These are phyloP conservation scores for Syngnathus acus DNA, from an alignment of 2,797 vertebrate species.

Conservation along the genomic window DNA sequence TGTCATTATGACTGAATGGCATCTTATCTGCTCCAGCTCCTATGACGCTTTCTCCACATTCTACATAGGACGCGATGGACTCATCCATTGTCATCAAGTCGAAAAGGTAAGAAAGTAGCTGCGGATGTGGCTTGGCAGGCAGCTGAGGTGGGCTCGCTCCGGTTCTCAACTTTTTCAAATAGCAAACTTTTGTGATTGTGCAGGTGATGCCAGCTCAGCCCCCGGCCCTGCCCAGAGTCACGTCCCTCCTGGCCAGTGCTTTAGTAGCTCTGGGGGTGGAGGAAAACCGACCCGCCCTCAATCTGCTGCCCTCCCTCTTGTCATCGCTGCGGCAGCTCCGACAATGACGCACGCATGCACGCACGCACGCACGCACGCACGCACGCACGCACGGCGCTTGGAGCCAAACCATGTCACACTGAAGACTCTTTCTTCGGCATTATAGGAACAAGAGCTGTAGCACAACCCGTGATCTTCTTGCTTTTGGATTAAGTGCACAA, in stretches of 20 bases:
- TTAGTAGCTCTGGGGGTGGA: slow-evolving; percentile 75
- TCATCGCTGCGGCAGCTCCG: slow-evolving; percentile 50
- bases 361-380: too few relatives aligned
- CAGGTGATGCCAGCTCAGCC: slow-evolving; percentile 83
- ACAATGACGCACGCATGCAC: slow-evolving; percentile 39
- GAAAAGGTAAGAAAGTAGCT: slow-evolving; percentile 74
- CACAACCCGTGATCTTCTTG: not conserved
- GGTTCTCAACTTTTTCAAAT: too few relatives aligned
- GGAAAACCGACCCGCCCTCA: slow-evolving; percentile 74
- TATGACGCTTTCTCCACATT: slow-evolving; percentile 90
- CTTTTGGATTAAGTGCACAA: not conserved
- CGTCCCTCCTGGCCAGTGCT: slow-evolving; percentile 72
- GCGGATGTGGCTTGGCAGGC: too few relatives aligned
- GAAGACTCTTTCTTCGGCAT: not conserved
- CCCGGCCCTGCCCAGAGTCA: slow-evolving; percentile 65
- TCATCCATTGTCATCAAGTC: slow-evolving; percentile 81
- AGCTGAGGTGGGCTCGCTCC: not conserved
- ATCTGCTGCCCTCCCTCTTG: slow-evolving; percentile 68
- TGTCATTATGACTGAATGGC: not conserved
- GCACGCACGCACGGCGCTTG: slow-evolving; percentile 11
- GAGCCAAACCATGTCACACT: not conserved
- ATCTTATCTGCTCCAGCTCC: slow-evolving; percentile 57
- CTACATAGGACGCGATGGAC: slow-evolving; percentile 79
- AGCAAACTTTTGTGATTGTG: not conserved
- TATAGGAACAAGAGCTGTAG: not conserved